Percentiles rank a stretch among this genome's conserved stretches.
Conservation (phyloP, 2,888 invertebrate species). For the Mythimna lalbum region DNA sequence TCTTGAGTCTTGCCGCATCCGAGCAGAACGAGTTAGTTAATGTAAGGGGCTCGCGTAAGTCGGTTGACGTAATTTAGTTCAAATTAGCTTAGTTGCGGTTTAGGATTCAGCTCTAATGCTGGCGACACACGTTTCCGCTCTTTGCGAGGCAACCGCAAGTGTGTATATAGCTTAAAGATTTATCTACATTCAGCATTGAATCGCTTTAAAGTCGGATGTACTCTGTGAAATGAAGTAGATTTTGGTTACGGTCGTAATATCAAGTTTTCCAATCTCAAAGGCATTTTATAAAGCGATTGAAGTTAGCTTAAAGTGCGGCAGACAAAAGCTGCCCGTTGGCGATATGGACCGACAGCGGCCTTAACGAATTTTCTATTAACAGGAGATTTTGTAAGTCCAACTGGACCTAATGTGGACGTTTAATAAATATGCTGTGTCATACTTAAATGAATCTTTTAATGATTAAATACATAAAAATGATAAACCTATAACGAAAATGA, state of each 20-base stretch:
- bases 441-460: neutral
- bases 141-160: conserved; percentile 54
- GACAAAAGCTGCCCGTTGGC: conserved; percentile 42
- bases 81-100: conserved; percentile 62
- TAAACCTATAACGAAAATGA: neutral
- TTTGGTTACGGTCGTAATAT: conserved; percentile 49
- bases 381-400: conserved; percentile 13
- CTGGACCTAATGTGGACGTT: conserved; percentile 11
- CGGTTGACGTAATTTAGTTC: conserved; percentile 57
- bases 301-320: conserved; percentile 47
- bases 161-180: conserved; percentile 51
- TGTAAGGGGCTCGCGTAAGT: conserved; percentile 43
- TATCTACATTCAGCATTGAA: conserved; percentile 57
- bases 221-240: conserved; percentile 51
- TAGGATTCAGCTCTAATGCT: conserved; percentile 55
- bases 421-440: neutral
- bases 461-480: conserved; percentile 2
- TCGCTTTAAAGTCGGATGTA: conserved; percentile 53
- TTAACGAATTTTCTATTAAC: conserved; percentile 37
- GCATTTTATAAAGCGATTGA: conserved; percentile 59
- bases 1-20: conserved; percentile 5
- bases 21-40: conserved; percentile 32
- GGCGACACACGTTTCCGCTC: conserved; percentile 61
- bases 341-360: conserved; percentile 21
- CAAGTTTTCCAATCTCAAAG: conserved; percentile 59